Evolutionary conservation across 2,888 invertebrate genomes (phyloP).

Genomic region (Drosophila barbarae): DNA sequence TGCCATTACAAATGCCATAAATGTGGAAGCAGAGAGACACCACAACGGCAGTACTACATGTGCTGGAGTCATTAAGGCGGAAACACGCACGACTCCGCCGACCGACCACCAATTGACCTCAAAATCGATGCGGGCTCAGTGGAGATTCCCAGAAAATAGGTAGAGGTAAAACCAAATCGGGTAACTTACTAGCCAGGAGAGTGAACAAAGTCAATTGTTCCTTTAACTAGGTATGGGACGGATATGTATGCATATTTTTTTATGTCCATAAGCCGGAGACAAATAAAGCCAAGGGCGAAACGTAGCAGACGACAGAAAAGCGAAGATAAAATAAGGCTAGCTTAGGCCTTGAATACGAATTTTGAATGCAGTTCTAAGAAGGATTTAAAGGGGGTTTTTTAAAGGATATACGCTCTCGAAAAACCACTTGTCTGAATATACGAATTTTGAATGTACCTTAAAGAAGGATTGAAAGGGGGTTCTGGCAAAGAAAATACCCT

Average conservation of each 20-base stretch:
- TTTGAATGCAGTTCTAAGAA: constrained; percentile 1
- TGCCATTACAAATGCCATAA: constrained; percentile 45
- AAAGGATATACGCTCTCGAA: not conserved
- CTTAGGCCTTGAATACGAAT: not conserved
- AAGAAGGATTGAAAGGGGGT: no score
- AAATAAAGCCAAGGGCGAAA: constrained; percentile 24
- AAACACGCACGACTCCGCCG: constrained; percentile 9
- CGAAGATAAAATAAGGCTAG: not conserved
- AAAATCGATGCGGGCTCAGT: constrained; percentile 12
- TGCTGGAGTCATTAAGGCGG: constrained; percentile 4
- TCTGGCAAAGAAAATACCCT: not conserved
- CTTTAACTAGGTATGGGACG: not conserved
- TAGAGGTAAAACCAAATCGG: not conserved
- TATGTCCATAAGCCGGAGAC: constrained; percentile 40
- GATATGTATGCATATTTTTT: constrained; percentile 27
- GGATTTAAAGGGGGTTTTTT: not conserved
- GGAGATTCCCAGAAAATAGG: not conserved
- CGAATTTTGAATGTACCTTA: no score
- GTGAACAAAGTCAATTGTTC: constrained; percentile 1
- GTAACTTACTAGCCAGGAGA: no score
- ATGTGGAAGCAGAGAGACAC: constrained; percentile 21
- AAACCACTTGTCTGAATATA: no score
- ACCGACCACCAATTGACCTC: constrained; percentile 15
- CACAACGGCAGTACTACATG: not conserved
- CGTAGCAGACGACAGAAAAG: not conserved